Conservation (phyloP, 2,888 invertebrate genomes). For the Coelinius sp. region DNA sequence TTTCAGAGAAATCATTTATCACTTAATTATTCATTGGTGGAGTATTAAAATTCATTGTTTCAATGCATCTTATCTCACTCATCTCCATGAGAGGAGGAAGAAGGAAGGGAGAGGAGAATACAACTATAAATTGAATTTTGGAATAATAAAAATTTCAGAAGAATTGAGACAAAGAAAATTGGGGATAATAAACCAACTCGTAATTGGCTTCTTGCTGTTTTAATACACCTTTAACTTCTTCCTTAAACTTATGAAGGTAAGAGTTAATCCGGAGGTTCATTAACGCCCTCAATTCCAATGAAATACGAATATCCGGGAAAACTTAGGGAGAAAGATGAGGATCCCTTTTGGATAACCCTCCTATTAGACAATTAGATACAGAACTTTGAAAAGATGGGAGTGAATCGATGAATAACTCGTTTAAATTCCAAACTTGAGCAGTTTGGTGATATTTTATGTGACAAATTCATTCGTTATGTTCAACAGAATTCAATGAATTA, state of each 20-base stretch:
- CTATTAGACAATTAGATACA: not conserved
- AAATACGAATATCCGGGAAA: not conserved
- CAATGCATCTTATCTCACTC: not conserved
- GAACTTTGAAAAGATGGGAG: not conserved
- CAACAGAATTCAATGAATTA: no score
- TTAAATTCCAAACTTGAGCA: no score
- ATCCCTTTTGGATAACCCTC: not conserved
- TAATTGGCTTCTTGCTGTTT: constrained; percentile 31
- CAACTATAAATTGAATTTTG: not conserved
- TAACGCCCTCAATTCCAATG: constrained; percentile 12
- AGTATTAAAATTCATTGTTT: not conserved
- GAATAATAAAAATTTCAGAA: not conserved
- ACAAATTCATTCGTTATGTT: no score
- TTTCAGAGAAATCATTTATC: constrained; percentile 10
- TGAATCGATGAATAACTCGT: not conserved
- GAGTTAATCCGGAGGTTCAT: constrained; percentile 29
- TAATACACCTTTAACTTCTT: constrained; percentile 4
- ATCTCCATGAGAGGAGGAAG: no score
- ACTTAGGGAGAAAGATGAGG: not conserved
- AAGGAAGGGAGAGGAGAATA: no score
- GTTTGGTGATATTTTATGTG: no score
- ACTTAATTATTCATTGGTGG: not conserved
- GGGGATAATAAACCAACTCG: constrained; percentile 18
- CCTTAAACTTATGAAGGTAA: constrained; percentile 1
- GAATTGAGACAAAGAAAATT: not conserved